Base-by-base conservation (phyloP, 2,888 invertebrate species). In the Lithophane ornitopus region DNA sequence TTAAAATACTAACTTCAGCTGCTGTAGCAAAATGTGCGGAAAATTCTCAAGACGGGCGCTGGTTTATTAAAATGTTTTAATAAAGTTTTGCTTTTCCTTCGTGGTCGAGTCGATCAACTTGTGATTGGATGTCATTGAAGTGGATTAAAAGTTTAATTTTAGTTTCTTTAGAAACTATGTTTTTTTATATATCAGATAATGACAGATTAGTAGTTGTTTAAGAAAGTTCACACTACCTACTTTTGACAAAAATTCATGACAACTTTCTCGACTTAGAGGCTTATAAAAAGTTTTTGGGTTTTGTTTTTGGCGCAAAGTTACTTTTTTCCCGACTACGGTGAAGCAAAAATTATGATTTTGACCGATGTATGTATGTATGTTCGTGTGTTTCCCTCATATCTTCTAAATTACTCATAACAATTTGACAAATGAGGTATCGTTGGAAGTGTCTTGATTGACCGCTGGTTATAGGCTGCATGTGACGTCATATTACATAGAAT, bases 1-100 rank as follows among this genome's bases (percentile, higher is more conserved):
- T 70, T 67, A 58, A 73, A 84, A 76, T 19, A 82, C 56, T 49
- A 34, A 80, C 62, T 74, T 68, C 44, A 71, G 58, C 59, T 62
- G 58, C 59, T 62, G 19, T 28, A 66, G 22, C 34, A 46, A 72
- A 84, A 69, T 61, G 22, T 56, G 16, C 46, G 62, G 54, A 6
- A 44, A 39, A 52, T 26, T 44, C 41, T 26, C n/a, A 52, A 73
- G 66, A 67, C 26, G 19, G 22, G 9, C 34, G 44, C 54, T n/a
- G 39, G 52, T 54, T 62, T 46, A 61, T 74, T 62, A 58, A 68
- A 63, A 26, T 49, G 4, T 58, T 34, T 26, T 49, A 3, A 11
- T 46, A 59, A 8, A 49, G 34, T 46, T 67, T 74, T 63, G 6
- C 22, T n/a, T 49, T 52, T 66, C 0, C 4, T 2, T 44, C 39